Conservation (phyloP, 2,113 vertebrate genomes). For the Eulemur macaco region DNA sequence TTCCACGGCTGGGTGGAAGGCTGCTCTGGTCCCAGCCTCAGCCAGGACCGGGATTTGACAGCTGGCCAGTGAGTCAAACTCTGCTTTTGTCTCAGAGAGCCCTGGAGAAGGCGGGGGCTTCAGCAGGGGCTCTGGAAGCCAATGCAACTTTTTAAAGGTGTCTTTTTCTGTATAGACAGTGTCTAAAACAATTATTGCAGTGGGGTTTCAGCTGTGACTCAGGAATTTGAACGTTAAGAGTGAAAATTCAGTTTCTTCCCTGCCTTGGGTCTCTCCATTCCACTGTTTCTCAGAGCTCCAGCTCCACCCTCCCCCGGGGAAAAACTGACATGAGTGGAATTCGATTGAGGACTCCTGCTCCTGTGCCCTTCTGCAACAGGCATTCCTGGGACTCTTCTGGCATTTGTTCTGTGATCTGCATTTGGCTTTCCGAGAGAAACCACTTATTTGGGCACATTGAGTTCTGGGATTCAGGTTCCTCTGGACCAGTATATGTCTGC, state of each 20-base stretch:
- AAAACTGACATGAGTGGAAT: neutral
- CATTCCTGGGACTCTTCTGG: neutral
- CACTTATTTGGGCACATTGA: neutral
- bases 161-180: neutral
- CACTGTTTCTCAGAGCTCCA: neutral
- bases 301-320: neutral
- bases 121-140: neutral
- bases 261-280: neutral
- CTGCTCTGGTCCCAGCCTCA: neutral
- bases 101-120: neutral
- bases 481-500: neutral
- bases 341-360: neutral
- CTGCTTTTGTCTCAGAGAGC: neutral
- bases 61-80: slow-evolving; percentile 28
- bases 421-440: slow-evolving; percentile 24
- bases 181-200: neutral
- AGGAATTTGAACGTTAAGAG: neutral
- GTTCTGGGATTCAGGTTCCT: neutral
- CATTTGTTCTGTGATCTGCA: neutral
- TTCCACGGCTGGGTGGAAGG: neutral
- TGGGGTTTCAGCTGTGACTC: neutral
- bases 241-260: neutral
- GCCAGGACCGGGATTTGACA: neutral
- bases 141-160: slow-evolving; percentile 40
- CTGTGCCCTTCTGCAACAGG: neutral